These are phyloP conservation scores for Lordiphosa andalusiaca DNA, from an alignment of 2,888 invertebrate species.

Conservation along the genomic window DNA sequence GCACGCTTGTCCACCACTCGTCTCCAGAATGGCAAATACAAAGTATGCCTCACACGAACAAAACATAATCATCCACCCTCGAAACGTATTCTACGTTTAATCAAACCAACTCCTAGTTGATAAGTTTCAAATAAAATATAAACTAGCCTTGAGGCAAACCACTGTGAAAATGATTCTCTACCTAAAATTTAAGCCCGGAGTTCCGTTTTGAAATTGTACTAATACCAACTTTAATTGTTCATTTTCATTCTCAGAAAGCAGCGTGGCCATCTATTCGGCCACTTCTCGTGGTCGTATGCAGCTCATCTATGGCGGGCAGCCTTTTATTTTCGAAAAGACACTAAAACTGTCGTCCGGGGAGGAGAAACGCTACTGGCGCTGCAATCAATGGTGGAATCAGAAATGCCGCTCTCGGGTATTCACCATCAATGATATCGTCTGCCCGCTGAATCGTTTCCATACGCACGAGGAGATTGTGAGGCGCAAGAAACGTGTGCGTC, in stretches of 20 bases:
- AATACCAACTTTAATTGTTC: slow-evolving; percentile 27
- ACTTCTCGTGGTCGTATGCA: slow-evolving; percentile 80
- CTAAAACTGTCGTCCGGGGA: slow-evolving; percentile 76
- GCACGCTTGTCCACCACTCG: slow-evolving; percentile 75
- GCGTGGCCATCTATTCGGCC: slow-evolving; percentile 79
- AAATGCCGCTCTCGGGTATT: slow-evolving; percentile 80
- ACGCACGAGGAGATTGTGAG: slow-evolving; percentile 80
- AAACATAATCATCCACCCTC: slow-evolving; percentile 78
- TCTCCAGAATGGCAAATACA: slow-evolving; percentile 71
- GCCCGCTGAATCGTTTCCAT: slow-evolving; percentile 80
- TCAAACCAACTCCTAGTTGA: slow-evolving; percentile 36
- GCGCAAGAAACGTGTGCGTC: slow-evolving; percentile 79
- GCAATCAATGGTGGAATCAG: slow-evolving; percentile 81
- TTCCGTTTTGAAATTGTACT: slow-evolving; percentile 19
- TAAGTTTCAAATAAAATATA: slow-evolving; percentile 24
- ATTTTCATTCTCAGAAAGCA: slow-evolving; percentile 60
- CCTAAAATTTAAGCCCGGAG: slow-evolving; percentile 10
- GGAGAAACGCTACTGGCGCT: slow-evolving; percentile 80
- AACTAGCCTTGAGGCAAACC: slow-evolving; percentile 26
- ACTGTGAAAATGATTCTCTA: slow-evolving; percentile 13
- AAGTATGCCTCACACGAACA: slow-evolving; percentile 75
- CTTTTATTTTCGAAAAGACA: slow-evolving; percentile 80
- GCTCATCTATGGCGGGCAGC: slow-evolving; percentile 80
- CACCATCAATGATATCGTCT: slow-evolving; percentile 78
- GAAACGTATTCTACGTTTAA: slow-evolving; percentile 62